Evolutionary conservation across 2,797 vertebrate species (phyloP).

Genomic region (Rhodeus uyekii): DNA sequence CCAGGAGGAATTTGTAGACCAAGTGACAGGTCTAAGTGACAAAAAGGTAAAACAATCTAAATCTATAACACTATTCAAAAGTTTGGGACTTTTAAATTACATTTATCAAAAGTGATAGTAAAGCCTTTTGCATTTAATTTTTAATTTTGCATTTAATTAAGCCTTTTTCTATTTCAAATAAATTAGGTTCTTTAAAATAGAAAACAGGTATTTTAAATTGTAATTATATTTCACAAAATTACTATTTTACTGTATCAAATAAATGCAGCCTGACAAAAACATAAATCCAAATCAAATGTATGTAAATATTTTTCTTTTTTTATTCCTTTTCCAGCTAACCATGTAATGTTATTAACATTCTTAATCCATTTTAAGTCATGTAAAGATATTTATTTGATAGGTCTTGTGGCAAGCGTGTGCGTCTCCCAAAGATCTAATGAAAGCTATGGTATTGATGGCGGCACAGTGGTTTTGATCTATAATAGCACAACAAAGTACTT

Average conservation of each 20-base stretch:
- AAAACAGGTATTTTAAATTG: too few species aligned
- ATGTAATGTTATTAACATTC: background rate
- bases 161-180: background rate
- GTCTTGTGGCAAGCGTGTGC: background rate
- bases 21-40: slow-evolving; percentile 96
- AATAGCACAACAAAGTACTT: slow-evolving; percentile 20
- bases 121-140: background rate
- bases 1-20: slow-evolving; percentile 98
- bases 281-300: too few species aligned
- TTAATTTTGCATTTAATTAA: too few species aligned
- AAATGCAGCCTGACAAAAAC: too few species aligned
- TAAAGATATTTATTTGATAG: background rate
- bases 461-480: background rate
- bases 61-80: background rate
- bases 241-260: too few species aligned
- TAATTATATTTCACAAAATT: too few species aligned
- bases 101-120: background rate
- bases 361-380: background rate
- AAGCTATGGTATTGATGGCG: background rate
- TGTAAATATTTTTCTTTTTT: too few species aligned
- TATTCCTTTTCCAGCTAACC: background rate
- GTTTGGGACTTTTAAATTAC: background rate
- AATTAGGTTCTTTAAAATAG: background rate
- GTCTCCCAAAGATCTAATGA: slow-evolving; percentile 19
- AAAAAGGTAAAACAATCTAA: slow-evolving; percentile 84